Percentiles rank a stretch among this genome's conserved stretches.
Evolutionary conservation across 2,113 vertebrate genomes (phyloP).

Genomic region (Neofelis nebulosa): DNA sequence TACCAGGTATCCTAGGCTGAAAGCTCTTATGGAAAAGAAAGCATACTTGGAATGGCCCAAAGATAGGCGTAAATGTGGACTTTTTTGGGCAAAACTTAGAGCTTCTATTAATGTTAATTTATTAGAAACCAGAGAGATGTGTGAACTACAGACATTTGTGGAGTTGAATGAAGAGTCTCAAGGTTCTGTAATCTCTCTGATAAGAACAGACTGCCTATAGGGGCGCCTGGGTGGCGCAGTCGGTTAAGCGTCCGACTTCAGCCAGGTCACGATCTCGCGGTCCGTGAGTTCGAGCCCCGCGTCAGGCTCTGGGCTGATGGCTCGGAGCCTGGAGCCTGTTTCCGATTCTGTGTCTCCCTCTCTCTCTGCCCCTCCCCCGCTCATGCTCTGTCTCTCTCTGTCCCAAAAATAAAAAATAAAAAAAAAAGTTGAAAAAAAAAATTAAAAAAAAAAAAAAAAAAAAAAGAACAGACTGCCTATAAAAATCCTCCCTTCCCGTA

Average conservation of each 20-base stretch:
- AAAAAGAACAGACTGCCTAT: conserved; percentile 33
- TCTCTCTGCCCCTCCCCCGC: too few relatives aligned
- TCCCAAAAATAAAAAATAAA: too few relatives aligned
- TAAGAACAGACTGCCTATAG: conserved; percentile 36
- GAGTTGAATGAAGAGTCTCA: conserved; percentile 74
- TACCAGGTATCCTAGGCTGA: conserved; percentile 89
- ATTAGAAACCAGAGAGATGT: not conserved
- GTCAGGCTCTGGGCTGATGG: too few relatives aligned
- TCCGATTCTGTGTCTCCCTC: too few relatives aligned
- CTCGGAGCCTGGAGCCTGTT: too few relatives aligned
- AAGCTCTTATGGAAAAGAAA: conserved; percentile 88
- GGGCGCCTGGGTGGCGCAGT: too few relatives aligned
- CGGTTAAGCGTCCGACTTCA: too few relatives aligned
- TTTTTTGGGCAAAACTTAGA: conserved; percentile 91
- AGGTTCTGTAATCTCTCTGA: conserved; percentile 29
- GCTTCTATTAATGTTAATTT: conserved; percentile 85
- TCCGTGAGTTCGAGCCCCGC: too few relatives aligned
- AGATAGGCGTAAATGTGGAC: conserved; percentile 87
- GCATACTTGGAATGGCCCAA: conserved; percentile 93
- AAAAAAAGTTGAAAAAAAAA: too few relatives aligned
- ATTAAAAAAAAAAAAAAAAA: too few relatives aligned
- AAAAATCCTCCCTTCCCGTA: not conserved
- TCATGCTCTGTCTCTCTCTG: too few relatives aligned
- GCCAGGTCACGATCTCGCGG: too few relatives aligned
- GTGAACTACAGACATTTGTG: conserved; percentile 28